phyloP scores from a whole-genome alignment of 2,888 invertebrate genomes.

The Chrysolina americana region DNA sequence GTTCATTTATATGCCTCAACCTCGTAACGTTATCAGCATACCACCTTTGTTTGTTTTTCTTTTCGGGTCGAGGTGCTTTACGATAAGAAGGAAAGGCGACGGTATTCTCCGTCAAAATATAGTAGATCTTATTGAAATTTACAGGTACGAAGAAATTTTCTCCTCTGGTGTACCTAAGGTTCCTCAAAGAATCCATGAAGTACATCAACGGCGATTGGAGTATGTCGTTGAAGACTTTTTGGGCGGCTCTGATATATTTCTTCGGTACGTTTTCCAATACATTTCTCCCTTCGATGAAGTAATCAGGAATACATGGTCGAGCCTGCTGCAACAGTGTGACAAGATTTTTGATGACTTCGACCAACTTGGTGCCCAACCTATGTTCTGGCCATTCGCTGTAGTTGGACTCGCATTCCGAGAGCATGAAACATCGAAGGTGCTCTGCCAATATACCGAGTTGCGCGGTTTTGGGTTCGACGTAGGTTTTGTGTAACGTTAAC shows the following conservation, averaged over 20 bases:
- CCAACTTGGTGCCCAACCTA: constrained; percentile 78
- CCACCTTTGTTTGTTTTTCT: constrained; percentile 13
- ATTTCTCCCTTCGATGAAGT: constrained; percentile 81
- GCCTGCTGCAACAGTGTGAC: constrained; percentile 76
- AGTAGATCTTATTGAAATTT: constrained; percentile 56
- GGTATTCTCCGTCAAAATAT: constrained; percentile 52
- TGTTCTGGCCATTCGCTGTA: constrained; percentile 83
- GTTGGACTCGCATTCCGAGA: constrained; percentile 83
- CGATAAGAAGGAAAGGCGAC: neutral
- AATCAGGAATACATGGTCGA: constrained; percentile 75
- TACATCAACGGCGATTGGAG: constrained; percentile 82
- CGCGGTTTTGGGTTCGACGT: constrained; percentile 77
- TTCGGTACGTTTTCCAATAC: constrained; percentile 80
- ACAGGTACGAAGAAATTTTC: constrained; percentile 55
- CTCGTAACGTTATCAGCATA: constrained; percentile 44
- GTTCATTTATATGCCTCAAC: constrained; percentile 48
- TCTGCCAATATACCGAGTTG: constrained; percentile 78
- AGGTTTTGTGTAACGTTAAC: constrained; percentile 80
- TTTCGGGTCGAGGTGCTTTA: constrained; percentile 13
- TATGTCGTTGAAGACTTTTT: constrained; percentile 78
- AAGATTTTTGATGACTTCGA: constrained; percentile 76
- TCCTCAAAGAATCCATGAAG: constrained; percentile 78
- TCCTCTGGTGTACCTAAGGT: constrained; percentile 73
- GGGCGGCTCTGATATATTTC: constrained; percentile 76
- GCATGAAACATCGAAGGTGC: constrained; percentile 82